Evolutionary conservation across 2,888 invertebrate genomes (phyloP).

Genomic region (Rhabditoides inermis): DNA sequence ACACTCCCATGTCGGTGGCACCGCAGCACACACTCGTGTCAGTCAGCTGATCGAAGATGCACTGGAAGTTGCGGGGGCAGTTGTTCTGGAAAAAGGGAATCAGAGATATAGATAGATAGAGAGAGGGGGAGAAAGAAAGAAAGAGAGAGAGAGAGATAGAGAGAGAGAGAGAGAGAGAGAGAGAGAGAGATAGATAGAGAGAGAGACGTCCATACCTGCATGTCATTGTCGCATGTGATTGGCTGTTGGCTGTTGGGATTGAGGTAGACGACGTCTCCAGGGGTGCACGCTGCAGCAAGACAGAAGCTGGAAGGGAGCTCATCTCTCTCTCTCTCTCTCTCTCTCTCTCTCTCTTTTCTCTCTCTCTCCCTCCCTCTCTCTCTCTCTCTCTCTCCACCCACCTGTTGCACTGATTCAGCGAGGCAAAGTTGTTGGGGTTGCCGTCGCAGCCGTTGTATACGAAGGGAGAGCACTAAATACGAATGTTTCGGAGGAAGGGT

Average conservation of each 20-base stretch:
- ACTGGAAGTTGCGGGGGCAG: conserved; percentile 37
- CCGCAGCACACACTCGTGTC: conserved; percentile 42
- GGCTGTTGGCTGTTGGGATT: conserved; percentile 39
- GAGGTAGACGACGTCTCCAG: conserved; percentile 39
- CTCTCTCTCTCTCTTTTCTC: too few species aligned
- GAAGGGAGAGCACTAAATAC: conserved; percentile 42
- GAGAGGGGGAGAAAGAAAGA: too few species aligned
- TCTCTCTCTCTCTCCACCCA: too few species aligned
- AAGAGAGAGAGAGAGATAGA: too few species aligned
- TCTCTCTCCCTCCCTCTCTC: too few species aligned
- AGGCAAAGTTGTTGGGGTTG: conserved; percentile 42
- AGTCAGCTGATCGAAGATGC: conserved; percentile 26
- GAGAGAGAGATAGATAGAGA: too few species aligned
- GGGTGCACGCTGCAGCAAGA: conserved; percentile 23
- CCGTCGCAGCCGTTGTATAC: conserved; percentile 45
- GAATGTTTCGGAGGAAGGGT: too few species aligned
- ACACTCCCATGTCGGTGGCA: conserved; percentile 39
- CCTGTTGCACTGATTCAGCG: conserved; percentile 37
- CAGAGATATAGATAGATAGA: too few species aligned
- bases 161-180: too few species aligned
- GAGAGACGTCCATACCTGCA: conserved; percentile 16
- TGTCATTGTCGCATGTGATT: conserved; percentile 32
- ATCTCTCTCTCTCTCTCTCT: too few species aligned
- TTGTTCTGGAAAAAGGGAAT: conserved; percentile 24
- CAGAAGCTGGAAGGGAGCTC: not conserved